Evolutionary conservation across 2,888 invertebrate species (phyloP), one percentile per base, ranked within the genome.

Genomic region (Acrobasis suavella): DNA sequence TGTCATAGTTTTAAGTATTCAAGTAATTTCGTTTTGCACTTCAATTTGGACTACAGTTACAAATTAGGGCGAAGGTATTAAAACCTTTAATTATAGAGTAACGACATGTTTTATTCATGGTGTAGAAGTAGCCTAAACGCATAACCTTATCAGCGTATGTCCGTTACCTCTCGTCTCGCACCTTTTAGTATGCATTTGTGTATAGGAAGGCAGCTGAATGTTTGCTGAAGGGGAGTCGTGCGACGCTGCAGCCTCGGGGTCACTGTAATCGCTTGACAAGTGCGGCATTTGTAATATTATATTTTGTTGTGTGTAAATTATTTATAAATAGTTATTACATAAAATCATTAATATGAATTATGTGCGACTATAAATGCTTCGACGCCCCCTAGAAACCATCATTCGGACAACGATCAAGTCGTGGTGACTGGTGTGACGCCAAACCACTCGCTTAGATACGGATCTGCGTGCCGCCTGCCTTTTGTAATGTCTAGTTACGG

Each of bases 1-100:
- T 88, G 90, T 91, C 87, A 89, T 92, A 92, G 91, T 87, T 87
- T 87, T 91, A 92, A 87, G 91, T 87, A 89, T 86, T 89, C 81
- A 75, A 87, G 82, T 89, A 85, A 89, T 89, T 90, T 90, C 83
- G 80, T 91, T 91, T 89, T 87, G 91, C 91, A 91, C 91, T 86
- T 85, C 81, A 76, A 83, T 85, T 88, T 83, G 86, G 86, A 86
- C 85, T 89, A 86, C 86, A 83, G 83, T 86, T 86, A 85, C 85
- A 87, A 87, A 86, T 87, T 90, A 91, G 86, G 86, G 80, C 76
- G 73, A 81, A 81, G 84, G 82, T 81, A 80, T 76, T 80, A 77
- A 79, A 82, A 73, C 80, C 81, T 83, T 78, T 82, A 83, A 85
- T 80, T 80, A 81, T 89, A 88, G 85, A 83, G 74, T 89, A 86